Conservation (phyloP, 2,888 invertebrate species). For the Scaptomyza flava region DNA sequence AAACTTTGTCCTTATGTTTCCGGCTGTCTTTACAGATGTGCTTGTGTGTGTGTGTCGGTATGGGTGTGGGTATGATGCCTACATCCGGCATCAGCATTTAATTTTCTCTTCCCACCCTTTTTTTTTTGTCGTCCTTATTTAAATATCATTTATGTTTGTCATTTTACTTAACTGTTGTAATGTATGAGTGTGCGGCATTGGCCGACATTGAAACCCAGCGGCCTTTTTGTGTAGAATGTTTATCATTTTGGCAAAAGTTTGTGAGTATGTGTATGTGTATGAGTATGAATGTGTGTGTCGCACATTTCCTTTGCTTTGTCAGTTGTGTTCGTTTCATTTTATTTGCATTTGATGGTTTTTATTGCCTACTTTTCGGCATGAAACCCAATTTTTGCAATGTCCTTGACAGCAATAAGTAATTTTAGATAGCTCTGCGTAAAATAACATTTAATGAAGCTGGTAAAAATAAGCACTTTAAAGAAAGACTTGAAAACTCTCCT, state of each 20-base stretch:
- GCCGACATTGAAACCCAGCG: constrained; percentile 44
- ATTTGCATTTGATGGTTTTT: neutral
- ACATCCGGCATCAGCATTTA: constrained; percentile 42
- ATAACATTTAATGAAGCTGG: too few relatives aligned
- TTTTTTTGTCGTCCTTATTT: constrained; percentile 47
- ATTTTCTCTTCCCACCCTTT: constrained; percentile 8
- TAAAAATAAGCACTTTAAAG: too few relatives aligned
- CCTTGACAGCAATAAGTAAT: neutral
- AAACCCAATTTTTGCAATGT: neutral
- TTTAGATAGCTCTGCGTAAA: too few relatives aligned
- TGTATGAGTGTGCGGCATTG: constrained; percentile 19
- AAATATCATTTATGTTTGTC: constrained; percentile 68
- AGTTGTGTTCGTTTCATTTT: neutral
- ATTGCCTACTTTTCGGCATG: constrained; percentile 32
- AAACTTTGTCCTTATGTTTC: constrained; percentile 26
- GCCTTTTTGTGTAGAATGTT: constrained; percentile 40
- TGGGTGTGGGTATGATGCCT: constrained; percentile 22
- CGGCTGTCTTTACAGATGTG: neutral
- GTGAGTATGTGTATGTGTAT: neutral
- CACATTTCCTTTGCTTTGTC: constrained; percentile 2
- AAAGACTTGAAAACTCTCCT: too few relatives aligned
- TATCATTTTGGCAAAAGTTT: constrained; percentile 30
- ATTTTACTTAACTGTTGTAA: constrained; percentile 49
- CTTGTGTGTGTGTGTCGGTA: constrained; percentile 12
- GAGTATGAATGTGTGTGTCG: neutral